These are phyloP conservation scores for Gallinago media DNA, from an alignment of 2,113 vertebrate species.

Conservation along the genomic window DNA sequence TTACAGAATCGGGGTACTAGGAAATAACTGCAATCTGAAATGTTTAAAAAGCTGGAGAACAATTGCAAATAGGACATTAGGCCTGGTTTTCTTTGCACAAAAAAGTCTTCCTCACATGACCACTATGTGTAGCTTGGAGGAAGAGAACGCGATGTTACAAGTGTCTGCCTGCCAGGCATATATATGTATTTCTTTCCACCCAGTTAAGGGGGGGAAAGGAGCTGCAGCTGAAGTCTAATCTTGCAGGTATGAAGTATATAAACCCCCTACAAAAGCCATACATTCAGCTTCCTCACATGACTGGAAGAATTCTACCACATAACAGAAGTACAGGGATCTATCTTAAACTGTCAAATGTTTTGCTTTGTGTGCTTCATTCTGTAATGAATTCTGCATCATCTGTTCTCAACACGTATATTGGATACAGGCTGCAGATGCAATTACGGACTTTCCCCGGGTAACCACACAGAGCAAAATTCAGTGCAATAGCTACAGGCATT, in stretches of 20 bases:
- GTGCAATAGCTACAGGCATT: background rate
- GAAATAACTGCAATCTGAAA: slow-evolving; percentile 1
- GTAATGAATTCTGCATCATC: background rate
- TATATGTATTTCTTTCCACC: background rate
- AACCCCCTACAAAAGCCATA: background rate
- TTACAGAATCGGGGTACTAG: background rate
- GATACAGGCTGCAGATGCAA: background rate
- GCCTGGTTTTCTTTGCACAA: background rate
- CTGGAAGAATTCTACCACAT: background rate
- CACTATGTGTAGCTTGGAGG: background rate
- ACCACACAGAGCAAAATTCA: background rate
- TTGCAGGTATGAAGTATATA: background rate
- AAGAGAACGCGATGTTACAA: background rate
- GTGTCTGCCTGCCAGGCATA: background rate
- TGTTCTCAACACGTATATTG: background rate
- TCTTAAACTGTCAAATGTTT: background rate
- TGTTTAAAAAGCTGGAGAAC: background rate
- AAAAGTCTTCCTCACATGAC: background rate
- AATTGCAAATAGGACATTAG: background rate
- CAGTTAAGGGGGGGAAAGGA: background rate
- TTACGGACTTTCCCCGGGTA: background rate
- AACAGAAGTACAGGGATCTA: background rate
- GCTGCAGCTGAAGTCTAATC: background rate
- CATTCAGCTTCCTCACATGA: background rate
- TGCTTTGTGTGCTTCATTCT: background rate